Base-by-base conservation (phyloP, 2,113 vertebrate genomes). In the Eleginops maclovinus region DNA sequence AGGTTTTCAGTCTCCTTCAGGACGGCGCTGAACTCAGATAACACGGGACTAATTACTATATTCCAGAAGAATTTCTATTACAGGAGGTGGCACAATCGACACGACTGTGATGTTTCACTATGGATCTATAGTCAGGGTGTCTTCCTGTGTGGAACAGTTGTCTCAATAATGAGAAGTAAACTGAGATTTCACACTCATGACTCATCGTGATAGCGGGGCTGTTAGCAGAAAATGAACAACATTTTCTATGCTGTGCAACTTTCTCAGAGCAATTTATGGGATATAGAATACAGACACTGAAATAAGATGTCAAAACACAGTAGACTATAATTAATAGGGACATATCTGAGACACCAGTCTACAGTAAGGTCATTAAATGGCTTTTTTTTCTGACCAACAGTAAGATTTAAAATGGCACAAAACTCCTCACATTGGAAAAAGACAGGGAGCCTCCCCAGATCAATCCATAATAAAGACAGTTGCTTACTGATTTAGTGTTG, bases 1-100 rank as follows among this genome's bases (percentile, higher is more conserved):
- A 24, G 24, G 67, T 67, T 71, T 62, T 50, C 47, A 51, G 72
- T 89, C 56, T 47, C 67, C 53, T 54, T 1, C 22, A 82, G 41
- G 46, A 63, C 1, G 40, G 41, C 61, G 50, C 53, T 41, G 8
- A 51, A 40, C 8, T 16, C 28, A 22, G 49, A 51, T 58, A 40
- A 73, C 14, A 43, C 4, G 6, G 4, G 56, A 26, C 43, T 58
- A 67, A 77, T 68, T 50, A 59, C 67, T 74, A 72, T 12, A 64
- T 21, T 11, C 26, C 47, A n/a, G 16, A 59, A 44, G 51, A 9
- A 77, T 55, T 64, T 60, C 22, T 50, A n/a, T 55, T 24, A 22
- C 21, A 31, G 31, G 31, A 36, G 31, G 0, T 9, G 7, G 31
- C 31, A 14, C 21, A 11, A 55, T 51, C n/a, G 60, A 8, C 12